phyloP scores from a whole-genome alignment of 2,888 invertebrate species.

The Parthenolecanium corni region DNA sequence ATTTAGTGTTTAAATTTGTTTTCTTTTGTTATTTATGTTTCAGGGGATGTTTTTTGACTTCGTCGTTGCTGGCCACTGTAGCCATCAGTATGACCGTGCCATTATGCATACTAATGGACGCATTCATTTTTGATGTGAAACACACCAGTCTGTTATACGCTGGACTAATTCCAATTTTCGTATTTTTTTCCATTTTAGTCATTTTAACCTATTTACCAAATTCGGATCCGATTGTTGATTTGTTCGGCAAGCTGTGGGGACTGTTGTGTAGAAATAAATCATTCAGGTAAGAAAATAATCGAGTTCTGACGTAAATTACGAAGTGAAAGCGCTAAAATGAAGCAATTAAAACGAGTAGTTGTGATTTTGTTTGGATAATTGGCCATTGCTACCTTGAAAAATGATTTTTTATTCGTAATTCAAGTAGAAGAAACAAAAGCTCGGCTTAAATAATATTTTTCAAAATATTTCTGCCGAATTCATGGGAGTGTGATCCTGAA shows the following conservation, averaged over 20 bases:
- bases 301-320: background rate
- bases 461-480: no score
- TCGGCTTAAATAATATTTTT: no score
- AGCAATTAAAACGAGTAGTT: no score
- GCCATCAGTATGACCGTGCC: constrained; percentile 79
- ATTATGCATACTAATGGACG: constrained; percentile 42
- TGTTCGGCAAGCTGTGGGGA: constrained; percentile 5
- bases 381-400: no score
- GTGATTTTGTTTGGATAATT: no score
- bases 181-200: constrained; percentile 16
- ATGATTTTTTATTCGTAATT: no score
- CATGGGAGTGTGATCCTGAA: no score
- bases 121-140: constrained; percentile 19
- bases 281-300: constrained; percentile 1
- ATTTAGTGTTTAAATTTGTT: no score
- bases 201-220: constrained; percentile 19
- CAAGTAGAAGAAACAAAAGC: no score
- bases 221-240: constrained; percentile 13
- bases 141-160: constrained; percentile 16
- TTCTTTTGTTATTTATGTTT: background rate
- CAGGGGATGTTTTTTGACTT: constrained; percentile 91
- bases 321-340: no score
- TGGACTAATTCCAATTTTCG: constrained; percentile 15
- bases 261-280: constrained; percentile 2
- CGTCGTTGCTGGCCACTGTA: constrained; percentile 75